A percentile compares a stretch with the other conserved stretches of the same genome.
Conservation (phyloP, 2,797 vertebrate genomes). For the Chaunax sp. region DNA sequence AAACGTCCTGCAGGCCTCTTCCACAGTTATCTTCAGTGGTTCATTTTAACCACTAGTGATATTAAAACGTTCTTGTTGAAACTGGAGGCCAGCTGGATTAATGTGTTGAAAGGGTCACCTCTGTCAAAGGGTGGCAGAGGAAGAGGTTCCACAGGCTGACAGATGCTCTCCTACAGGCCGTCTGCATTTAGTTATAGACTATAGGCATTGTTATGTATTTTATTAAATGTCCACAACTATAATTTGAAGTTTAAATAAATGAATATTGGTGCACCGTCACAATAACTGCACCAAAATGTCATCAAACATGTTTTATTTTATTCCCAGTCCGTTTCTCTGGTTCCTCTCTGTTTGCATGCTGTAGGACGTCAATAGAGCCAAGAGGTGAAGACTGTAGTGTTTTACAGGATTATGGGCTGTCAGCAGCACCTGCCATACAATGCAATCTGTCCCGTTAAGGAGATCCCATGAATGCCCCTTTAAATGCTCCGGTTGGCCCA, state of each 20-base stretch:
- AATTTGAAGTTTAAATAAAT: no score
- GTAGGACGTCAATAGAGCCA: not conserved
- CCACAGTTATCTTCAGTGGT: no score
- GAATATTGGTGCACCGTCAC: no score
- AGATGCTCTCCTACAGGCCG: no score
- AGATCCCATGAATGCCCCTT: slow-evolving; percentile 42
- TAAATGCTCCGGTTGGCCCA: slow-evolving; percentile 28
- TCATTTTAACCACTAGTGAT: no score
- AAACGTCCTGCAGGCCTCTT: not conserved
- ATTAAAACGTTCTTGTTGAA: no score
- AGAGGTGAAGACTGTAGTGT: not conserved
- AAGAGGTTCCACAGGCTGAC: no score
- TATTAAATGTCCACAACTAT: no score
- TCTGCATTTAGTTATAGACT: no score
- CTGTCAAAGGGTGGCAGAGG: no score
- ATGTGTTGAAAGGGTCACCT: not conserved
- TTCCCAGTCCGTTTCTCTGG: not conserved
- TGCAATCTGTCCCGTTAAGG: slow-evolving; percentile 56
- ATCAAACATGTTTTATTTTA: not conserved
- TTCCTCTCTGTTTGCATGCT: not conserved
- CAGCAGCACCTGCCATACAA: slow-evolving; percentile 39
- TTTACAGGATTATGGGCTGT: slow-evolving; percentile 43
- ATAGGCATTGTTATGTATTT: no score
- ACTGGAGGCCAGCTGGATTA: not conserved
- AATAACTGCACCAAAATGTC: no score